Evolutionary conservation across 1,140 invertebrate species (phyloP), one percentile per base, ranked within the genome.

Genomic region (Hormaphis cornu): DNA sequence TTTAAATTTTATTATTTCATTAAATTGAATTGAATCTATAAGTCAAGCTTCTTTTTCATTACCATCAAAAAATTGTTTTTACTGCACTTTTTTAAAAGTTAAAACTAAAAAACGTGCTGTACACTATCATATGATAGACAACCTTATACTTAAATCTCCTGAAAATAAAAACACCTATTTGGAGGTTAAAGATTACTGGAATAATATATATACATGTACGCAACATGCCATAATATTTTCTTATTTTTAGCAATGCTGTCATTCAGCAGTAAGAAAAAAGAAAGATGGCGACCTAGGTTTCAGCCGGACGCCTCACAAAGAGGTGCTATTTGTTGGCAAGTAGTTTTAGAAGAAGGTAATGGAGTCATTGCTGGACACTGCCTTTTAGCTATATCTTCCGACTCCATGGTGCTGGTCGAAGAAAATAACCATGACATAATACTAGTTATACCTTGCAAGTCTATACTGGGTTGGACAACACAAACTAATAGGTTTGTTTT

Each of bases 351-450:
- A 70, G 87, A 89, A 75, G 83, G 82, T 72, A 86, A 86, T 50
- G 84, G 84, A 75, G 82, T 84, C 20, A 83, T 83, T 3, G 77
- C 85, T 70, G 80, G 90, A 12, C 89, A 93, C 71, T 92, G 90
- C 76, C 87, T 92, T 70, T 80, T 97, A 66, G 94, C 89, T 1
- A 87, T 97, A 69, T 94, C 91, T 20, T 82, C 87, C 12, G 93
- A 96, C 75, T 89, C 87, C 1, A 80, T 97, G 50, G 91, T 95
- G 24, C 79, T 97, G 12, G 84, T 97, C 46, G 93, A 97, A 78
- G 87, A 93, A 75, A 82, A 80, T 59, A 86, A 87, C 0, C 82
- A 89, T 63, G 89, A 93, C 77, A 89, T 93, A 26, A 85, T 96
- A 10, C 93, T 95, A 74, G 90, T 91, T 12, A 83, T 91, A 18